Evolutionary conservation across 2,797 vertebrate genomes (phyloP).

Genomic region (Intellagama lesueurii): DNA sequence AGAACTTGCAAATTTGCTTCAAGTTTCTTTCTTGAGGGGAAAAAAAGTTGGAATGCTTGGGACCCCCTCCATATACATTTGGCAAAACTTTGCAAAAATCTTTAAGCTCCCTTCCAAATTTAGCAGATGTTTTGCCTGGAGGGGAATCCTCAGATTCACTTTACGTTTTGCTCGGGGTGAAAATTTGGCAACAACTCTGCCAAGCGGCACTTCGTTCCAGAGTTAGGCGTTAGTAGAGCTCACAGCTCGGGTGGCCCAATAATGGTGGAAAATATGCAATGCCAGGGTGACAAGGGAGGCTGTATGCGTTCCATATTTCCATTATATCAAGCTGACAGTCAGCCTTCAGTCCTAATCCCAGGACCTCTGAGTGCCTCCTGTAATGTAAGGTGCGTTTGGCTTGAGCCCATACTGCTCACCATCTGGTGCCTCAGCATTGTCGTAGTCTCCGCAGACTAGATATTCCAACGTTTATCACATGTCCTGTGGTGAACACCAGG

Average conservation of each 20-base stretch:
- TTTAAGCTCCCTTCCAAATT: background rate
- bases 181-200: background rate
- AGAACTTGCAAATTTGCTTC: background rate
- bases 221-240: no score
- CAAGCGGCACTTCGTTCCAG: background rate
- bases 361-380: background rate
- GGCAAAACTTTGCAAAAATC: background rate
- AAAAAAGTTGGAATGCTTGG: background rate
- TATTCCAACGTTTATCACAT: background rate
- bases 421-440: fast-evolving
- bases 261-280: background rate
- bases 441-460: fast-evolving
- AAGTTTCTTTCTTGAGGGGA: background rate
- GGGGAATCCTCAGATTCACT: background rate
- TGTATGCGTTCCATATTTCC: background rate
- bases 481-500: background rate
- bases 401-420: background rate
- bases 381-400: background rate
- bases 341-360: background rate
- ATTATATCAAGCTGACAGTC: background rate
- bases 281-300: background rate
- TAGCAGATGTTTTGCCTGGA: background rate
- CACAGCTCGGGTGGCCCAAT: background rate
- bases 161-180: background rate
- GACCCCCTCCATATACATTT: background rate